phyloP scores from a whole-genome alignment of 2,888 invertebrate genomes.

The Pogonocherus hispidulus region DNA sequence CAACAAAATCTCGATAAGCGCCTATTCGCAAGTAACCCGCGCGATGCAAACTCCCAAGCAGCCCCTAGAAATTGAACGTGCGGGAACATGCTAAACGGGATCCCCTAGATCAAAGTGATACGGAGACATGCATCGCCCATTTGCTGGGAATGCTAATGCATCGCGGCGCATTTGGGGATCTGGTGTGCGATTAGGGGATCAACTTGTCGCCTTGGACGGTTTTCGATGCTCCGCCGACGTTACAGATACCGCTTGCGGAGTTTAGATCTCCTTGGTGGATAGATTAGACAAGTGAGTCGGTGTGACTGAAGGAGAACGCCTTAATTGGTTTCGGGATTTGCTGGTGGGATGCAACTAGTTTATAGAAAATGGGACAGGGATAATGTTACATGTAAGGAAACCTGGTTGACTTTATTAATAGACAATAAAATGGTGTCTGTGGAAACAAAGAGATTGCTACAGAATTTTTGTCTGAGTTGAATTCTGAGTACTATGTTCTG shows the following conservation, averaged over 20 bases:
- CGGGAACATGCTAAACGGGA: background rate
- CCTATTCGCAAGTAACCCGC: background rate
- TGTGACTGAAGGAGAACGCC: background rate
- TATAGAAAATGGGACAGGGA: too few relatives aligned
- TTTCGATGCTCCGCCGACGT: background rate
- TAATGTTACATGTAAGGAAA: too few relatives aligned
- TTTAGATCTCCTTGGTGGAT: background rate
- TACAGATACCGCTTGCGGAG: background rate
- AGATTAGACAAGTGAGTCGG: background rate
- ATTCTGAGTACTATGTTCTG: too few relatives aligned
- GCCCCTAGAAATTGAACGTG: background rate
- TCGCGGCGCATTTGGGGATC: background rate
- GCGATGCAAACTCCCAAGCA: background rate
- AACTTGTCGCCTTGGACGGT: background rate
- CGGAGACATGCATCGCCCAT: background rate
- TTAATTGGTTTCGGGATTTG: background rate
- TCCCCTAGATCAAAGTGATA: background rate
- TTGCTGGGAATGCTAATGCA: background rate
- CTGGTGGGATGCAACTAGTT: background rate
- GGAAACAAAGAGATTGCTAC: too few relatives aligned
- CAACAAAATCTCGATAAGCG: too few relatives aligned
- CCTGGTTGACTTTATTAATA: too few relatives aligned
- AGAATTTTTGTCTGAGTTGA: too few relatives aligned
- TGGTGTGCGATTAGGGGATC: background rate
- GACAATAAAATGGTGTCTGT: too few relatives aligned